Evolutionary conservation across 2,888 invertebrate genomes (phyloP).

Genomic region (Rambutsinella grinnellia): DNA sequence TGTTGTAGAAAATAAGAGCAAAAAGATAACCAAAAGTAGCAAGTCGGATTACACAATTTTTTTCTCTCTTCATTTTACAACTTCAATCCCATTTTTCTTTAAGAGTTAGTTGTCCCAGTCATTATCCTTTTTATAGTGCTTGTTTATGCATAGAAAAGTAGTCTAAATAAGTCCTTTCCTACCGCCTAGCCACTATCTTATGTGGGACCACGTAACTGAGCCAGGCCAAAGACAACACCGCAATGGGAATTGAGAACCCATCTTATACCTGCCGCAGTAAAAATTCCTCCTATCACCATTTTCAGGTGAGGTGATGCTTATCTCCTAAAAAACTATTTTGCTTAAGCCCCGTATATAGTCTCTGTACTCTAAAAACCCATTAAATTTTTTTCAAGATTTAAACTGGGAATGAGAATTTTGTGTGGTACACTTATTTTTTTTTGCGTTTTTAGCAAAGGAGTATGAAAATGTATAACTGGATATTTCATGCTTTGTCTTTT

Average conservation of each 20-base stretch:
- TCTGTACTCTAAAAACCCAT: slow-evolving; percentile 7
- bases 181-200: not conserved
- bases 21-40: slow-evolving; percentile 23
- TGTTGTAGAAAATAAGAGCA: slow-evolving; percentile 28
- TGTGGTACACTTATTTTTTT: slow-evolving; percentile 4
- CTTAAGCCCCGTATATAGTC: not conserved
- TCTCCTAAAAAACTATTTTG: too few relatives aligned
- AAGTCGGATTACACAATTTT: slow-evolving; percentile 14
- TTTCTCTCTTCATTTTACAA: not conserved
- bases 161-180: not conserved
- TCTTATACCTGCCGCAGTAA: not conserved
- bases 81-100: not conserved
- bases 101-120: not conserved
- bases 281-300: not conserved
- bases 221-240: not conserved
- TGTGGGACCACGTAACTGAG: not conserved
- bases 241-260: too few relatives aligned
- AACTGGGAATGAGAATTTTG: slow-evolving; percentile 22
- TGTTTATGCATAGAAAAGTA: not conserved
- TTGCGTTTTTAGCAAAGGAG: not conserved
- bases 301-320: not conserved
- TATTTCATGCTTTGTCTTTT: slow-evolving; percentile 21
- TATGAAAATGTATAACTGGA: slow-evolving; percentile 23
- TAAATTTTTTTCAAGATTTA: slow-evolving; percentile 6
- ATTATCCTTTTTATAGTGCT: not conserved